Conservation (phyloP, 2,888 invertebrate genomes). For the Aspidiotus destructor region DNA sequence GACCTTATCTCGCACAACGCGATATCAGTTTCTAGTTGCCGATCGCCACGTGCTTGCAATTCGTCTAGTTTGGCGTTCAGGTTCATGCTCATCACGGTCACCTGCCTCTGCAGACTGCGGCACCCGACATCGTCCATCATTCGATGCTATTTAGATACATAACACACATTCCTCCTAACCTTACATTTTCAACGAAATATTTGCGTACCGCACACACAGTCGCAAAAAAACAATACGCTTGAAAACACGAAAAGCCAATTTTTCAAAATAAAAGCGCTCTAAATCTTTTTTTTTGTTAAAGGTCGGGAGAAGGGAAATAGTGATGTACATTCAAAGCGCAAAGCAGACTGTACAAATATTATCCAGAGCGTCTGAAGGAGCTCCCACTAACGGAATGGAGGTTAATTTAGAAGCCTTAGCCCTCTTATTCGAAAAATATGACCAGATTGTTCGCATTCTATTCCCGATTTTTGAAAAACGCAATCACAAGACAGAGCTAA, state of each 20-base stretch:
- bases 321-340: neutral
- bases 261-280: neutral
- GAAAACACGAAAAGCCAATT: neutral
- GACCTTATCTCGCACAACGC: slow-evolving; percentile 87
- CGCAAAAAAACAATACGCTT: neutral
- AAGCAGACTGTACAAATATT: no score
- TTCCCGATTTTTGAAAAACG: no score
- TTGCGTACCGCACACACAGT: neutral
- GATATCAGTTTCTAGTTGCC: slow-evolving; percentile 85
- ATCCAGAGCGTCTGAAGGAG: no score
- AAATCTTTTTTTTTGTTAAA: neutral
- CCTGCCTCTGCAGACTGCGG: slow-evolving; percentile 88
- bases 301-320: no score
- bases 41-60: slow-evolving; percentile 72
- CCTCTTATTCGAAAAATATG: no score
- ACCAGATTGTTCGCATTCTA: no score
- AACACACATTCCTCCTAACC: slow-evolving; percentile 28
- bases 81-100: slow-evolving; percentile 96
- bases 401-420: no score
- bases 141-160: slow-evolving; percentile 23
- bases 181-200: slow-evolving; percentile 14
- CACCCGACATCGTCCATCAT: slow-evolving; percentile 33
- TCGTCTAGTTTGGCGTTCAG: slow-evolving; percentile 88
- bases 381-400: no score
- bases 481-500: no score